phyloP scores from a whole-genome alignment of 2,888 invertebrate genomes.

The Timandra comae region DNA sequence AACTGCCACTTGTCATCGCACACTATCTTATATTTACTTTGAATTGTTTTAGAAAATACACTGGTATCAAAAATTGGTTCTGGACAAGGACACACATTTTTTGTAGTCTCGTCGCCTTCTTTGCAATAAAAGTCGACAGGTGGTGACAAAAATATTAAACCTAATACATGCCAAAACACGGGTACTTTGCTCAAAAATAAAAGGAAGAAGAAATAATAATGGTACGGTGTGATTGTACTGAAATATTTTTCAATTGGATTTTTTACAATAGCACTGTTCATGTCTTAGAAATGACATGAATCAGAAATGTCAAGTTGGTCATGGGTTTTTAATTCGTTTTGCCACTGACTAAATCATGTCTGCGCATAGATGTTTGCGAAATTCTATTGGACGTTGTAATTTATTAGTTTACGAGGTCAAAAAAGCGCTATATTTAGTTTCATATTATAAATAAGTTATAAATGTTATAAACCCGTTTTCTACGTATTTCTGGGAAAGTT shows the following conservation, averaged over 20 bases:
- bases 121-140: slow-evolving; percentile 44
- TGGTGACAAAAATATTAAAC: slow-evolving; percentile 49
- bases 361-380: no score
- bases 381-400: no score
- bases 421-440: no score
- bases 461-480: no score
- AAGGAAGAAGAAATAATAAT: slow-evolving; percentile 41
- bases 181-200: slow-evolving; percentile 45
- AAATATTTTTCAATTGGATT: slow-evolving; percentile 54
- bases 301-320: slow-evolving; percentile 9
- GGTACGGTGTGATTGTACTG: slow-evolving; percentile 36
- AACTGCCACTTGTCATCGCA: slow-evolving; percentile 46
- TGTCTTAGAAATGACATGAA: slow-evolving; percentile 16
- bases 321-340: background rate
- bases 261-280: slow-evolving; percentile 19
- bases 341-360: no score
- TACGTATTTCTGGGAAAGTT: no score
- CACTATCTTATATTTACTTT: slow-evolving; percentile 42
- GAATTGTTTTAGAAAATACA: slow-evolving; percentile 48
- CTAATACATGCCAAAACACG: slow-evolving; percentile 52
- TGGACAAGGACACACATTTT: slow-evolving; percentile 44
- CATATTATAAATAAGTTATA: no score
- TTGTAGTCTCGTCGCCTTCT: slow-evolving; percentile 6
- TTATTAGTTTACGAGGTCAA: no score
- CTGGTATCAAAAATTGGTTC: slow-evolving; percentile 41